These are phyloP conservation scores for Aquatica leii DNA, from an alignment of 2,888 invertebrate genomes.

Conservation along the genomic window DNA sequence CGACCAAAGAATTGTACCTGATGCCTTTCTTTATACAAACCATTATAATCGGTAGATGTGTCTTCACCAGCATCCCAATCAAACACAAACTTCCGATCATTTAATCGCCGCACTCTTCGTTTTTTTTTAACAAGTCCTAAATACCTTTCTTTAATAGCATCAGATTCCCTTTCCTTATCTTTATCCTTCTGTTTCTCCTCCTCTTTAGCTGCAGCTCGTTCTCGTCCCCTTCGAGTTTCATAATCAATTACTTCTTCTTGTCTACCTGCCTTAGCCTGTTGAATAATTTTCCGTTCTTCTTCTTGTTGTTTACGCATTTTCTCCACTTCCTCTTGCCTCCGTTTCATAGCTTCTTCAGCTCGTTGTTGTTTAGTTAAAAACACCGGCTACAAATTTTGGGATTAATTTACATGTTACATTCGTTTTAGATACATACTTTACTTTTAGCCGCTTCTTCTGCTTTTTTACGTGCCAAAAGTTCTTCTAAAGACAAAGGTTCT, in stretches of 20 bases:
- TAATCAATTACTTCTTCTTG: constrained; percentile 55
- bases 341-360: constrained; percentile 86
- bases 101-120: constrained; percentile 88
- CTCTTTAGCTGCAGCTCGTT: constrained; percentile 62
- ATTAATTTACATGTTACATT: no score
- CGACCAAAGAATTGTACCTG: constrained; percentile 98
- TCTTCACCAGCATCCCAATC: constrained; percentile 99
- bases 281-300: constrained; percentile 64
- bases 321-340: constrained; percentile 89
- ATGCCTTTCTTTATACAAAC: constrained; percentile 94
- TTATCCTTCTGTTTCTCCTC: constrained; percentile 71
- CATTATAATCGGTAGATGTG: constrained; percentile 97
- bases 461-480: constrained; percentile 93
- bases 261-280: constrained; percentile 50
- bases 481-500: constrained; percentile 95
- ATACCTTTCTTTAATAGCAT: constrained; percentile 96
- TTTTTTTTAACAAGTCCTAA: constrained; percentile 93
- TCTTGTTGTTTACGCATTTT: constrained; percentile 77
- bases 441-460: constrained; percentile 94
- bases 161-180: constrained; percentile 91
- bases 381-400: constrained; percentile 81
- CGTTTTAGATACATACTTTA: constrained; percentile 69
- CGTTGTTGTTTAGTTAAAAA: constrained; percentile 97
- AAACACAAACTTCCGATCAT: constrained; percentile 99
- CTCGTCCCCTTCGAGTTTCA: constrained; percentile 56